Evolutionary conservation across 2,797 vertebrate genomes (phyloP), one percentile per base, ranked within the genome.

Genomic region (Echiichthys vipera): DNA sequence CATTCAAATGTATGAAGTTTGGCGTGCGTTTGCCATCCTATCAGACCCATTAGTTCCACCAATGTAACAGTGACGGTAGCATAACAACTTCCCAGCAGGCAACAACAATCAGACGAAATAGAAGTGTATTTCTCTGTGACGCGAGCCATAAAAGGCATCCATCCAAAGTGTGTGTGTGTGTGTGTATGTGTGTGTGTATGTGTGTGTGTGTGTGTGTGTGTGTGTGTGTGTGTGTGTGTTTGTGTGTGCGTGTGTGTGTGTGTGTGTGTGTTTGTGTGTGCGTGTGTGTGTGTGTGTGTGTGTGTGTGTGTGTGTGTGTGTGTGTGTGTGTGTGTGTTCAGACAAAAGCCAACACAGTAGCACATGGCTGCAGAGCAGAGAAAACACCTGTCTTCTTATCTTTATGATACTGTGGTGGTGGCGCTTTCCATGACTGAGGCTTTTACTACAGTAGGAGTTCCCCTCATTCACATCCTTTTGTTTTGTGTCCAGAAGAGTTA

Each of bases 101-200:
- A 86, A 83, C 88, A 88, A 74, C 88, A 92, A 90, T 89, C 86
- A 88, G 74, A 54, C 5, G 59, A 88, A 92, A 92, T 88, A 84
- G 80, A 83, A 91, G 72, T 86, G 84, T 93, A 89, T 89, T 90
- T 94, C 89, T 91, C 80, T 78, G 84, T 89, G 88, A 89, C 75
- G 74, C 66, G 74, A 73, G 72, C 84, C 56, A 90, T 93, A 91
- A 94, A 93, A 85, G 58, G 84, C 85, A 88, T 80, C 79, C 88
- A 92, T 89, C 88, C 87, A 87, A 58, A 65, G 45, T 30, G 65
- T 71, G 75, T 79, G 51, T 65, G 82, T 80, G 29, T 78, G 72
- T 77, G 49, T 65, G 80, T 80, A 30, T 78, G 42, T 77, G 59
- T n/a, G n/a, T n/a, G n/a, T n/a, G n/a, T n/a, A n/a, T n/a, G n/a